phyloP scores from a whole-genome alignment of 2,797 vertebrate species.

The Crocidura indochinensis region DNA sequence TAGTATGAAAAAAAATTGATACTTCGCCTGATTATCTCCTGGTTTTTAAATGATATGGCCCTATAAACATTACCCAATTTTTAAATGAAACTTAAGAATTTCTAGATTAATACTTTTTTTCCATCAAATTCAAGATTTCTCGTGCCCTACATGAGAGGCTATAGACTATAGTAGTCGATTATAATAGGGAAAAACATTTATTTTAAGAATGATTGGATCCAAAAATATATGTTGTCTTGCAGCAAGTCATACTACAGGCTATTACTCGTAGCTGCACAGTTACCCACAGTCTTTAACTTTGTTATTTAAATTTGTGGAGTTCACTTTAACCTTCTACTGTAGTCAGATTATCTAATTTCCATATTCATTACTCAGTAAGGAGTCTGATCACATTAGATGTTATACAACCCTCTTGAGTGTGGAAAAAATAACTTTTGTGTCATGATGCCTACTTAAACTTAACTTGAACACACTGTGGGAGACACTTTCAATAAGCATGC shows the following conservation, averaged over 20 bases:
- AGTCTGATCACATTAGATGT: constrained; percentile 75
- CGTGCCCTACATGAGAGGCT: constrained; percentile 26
- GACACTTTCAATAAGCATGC: constrained; percentile 23
- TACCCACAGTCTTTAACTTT: constrained; percentile 14
- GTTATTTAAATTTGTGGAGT: constrained; percentile 70
- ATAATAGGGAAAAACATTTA: constrained; percentile 16
- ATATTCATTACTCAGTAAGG: constrained; percentile 79
- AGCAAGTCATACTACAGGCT: not conserved
- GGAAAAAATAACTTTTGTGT: constrained; percentile 76
- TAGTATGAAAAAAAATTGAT: not conserved
- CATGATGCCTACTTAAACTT: constrained; percentile 69
- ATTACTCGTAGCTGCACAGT: not conserved
- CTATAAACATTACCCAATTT: not conserved
- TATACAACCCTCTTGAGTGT: constrained; percentile 71
- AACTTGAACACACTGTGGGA: constrained; percentile 73
- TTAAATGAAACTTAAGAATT: constrained; percentile 38
- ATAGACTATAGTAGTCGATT: not conserved
- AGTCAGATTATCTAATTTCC: constrained; percentile 70
- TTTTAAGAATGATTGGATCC: constrained; percentile 55
- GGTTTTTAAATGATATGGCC: not conserved
- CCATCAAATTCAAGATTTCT: constrained; percentile 4
- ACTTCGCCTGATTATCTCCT: not conserved
- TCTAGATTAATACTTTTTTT: constrained; percentile 54
- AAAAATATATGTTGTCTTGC: not conserved
- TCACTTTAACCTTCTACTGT: constrained; percentile 69